Conservation (phyloP, 2,888 invertebrate species). For the Tenthredo livida region DNA sequence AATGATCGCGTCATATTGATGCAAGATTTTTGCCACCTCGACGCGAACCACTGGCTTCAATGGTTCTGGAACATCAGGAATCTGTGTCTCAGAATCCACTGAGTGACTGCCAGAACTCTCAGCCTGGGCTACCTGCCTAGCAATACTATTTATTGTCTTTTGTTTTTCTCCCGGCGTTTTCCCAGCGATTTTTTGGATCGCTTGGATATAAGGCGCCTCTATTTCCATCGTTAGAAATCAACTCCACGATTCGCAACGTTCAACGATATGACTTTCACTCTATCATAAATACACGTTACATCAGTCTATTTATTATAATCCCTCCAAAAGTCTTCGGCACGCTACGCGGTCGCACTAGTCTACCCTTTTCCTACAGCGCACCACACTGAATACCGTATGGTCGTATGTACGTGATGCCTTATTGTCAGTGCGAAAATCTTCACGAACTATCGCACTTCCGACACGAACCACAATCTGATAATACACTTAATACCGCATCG, state of each 20-base stretch:
- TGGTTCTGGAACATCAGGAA: constrained; percentile 59
- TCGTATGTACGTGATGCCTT: neutral
- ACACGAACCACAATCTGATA: neutral
- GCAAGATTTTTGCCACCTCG: constrained; percentile 64
- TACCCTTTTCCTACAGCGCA: neutral
- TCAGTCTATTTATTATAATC: neutral
- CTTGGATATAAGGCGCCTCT: constrained; percentile 64
- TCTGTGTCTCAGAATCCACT: neutral
- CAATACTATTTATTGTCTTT: constrained; percentile 62
- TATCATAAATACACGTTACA: neutral
- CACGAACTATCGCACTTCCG: neutral
- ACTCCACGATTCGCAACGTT: neutral
- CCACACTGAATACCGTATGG: neutral
- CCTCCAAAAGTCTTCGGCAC: neutral
- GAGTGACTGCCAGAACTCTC: neutral
- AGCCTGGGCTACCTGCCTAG: constrained; percentile 54
- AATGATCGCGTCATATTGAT: constrained; percentile 61
- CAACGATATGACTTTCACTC: neutral
- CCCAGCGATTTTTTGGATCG: constrained; percentile 70
- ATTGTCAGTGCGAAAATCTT: neutral
- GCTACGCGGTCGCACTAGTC: neutral
- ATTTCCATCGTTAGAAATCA: neutral
- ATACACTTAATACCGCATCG: neutral
- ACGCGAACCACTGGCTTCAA: constrained; percentile 65
- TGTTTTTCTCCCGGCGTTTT: constrained; percentile 66